Evolutionary conservation across 2,888 invertebrate species (phyloP), one percentile per base, ranked within the genome.

Genomic region (Acleris literana): DNA sequence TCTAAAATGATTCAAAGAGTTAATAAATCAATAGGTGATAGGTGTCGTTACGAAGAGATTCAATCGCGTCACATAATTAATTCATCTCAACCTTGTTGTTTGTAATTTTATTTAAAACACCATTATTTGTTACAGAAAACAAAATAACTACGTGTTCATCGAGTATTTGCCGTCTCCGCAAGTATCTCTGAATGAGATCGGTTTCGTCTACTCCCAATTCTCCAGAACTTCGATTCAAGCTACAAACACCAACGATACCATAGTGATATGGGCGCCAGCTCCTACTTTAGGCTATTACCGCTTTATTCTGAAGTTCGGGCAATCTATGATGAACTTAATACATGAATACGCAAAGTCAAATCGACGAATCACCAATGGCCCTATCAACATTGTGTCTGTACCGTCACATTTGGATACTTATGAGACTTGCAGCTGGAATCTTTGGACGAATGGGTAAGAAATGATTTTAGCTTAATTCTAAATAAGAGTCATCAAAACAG

Each of bases 341-440:
- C 82, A 87, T 49, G 77, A 82, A 29, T 92, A 90, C 68, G 77
- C 90, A 1, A 72, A 69, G 11, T 76, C 80, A 5, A 80, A 84
- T 16, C 77, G 85, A 5, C 79, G 85, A 5, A 68, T 92, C 20
- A 76, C 86, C 44, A 78, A 82, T 65, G 88, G 87, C 4, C 85
- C 89, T 1, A 92, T 92, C 46, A 91, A 92, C 77, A 73, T 92
- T 29, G 78, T 90, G 0, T 81, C 88, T 0, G 84, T 91, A 3
- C 92, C 92, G 0, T 72, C 75, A 2, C 72, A 78, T 11, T 69
- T 91, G 63, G 78, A 83, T 70, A 86, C 87, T 2, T 92, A 88
- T 73, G 91, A 91, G 70, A 77, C 86, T 56, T 85, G 83, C 3
- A 89, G 90, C 68, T 92, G 91, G 91, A 90, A 87, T 79, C 77